Evolutionary conservation across 2,113 vertebrate genomes (phyloP).

Genomic region (Plestiodon gilberti): DNA sequence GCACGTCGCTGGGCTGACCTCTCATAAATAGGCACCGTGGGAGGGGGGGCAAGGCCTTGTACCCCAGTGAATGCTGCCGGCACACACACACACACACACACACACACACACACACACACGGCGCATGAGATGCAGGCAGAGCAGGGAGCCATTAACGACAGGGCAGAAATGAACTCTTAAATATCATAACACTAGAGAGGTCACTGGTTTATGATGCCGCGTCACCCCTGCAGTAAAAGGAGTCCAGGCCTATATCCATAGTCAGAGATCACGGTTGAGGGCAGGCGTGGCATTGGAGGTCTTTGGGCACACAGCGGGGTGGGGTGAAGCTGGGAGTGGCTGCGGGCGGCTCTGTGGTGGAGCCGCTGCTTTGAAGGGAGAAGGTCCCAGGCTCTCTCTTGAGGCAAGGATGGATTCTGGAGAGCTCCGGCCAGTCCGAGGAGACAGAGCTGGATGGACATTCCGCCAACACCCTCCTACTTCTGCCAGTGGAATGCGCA

Average conservation of each 20-base stretch:
- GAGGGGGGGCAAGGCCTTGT: neutral
- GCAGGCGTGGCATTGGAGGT: neutral
- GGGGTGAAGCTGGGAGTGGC: too few species aligned
- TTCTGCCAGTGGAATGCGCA: too few species aligned
- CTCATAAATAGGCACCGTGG: rapidly evolving
- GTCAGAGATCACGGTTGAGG: neutral
- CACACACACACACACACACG: rapidly evolving
- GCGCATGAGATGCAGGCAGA: neutral
- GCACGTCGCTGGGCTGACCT: neutral
- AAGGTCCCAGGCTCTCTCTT: too few species aligned
- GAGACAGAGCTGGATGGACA: too few species aligned
- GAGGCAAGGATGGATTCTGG: too few species aligned
- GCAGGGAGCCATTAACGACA: rapidly evolving
- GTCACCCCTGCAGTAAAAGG: too few species aligned
- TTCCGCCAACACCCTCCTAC: too few species aligned
- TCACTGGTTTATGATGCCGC: neutral
- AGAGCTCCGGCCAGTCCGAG: too few species aligned
- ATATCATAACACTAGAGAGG: neutral
- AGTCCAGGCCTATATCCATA: neutral
- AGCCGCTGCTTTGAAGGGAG: too few species aligned
- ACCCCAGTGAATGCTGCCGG: neutral
- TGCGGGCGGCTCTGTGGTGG: too few species aligned
- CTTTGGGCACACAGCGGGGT: too few species aligned
- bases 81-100: rapidly evolving
- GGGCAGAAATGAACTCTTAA: neutral